Conservation (phyloP, 2,797 vertebrate species). For the Coilia nasus region DNA sequence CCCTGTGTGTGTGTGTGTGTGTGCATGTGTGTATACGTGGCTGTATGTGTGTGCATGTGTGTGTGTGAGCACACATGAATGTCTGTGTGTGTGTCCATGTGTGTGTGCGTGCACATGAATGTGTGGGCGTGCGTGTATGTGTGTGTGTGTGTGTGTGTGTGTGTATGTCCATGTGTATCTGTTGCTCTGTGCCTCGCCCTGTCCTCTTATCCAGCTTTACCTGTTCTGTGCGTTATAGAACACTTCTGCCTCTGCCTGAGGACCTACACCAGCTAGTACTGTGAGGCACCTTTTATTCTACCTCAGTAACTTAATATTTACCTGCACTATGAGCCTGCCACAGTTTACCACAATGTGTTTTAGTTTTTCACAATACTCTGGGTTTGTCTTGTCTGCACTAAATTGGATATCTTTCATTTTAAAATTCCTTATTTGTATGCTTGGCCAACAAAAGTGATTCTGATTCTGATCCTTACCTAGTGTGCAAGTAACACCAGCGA, state of each 20-base stretch:
- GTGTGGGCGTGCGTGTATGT: background rate
- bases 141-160: background rate
- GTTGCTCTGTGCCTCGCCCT: background rate
- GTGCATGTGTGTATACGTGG: background rate
- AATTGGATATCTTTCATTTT: too few species aligned
- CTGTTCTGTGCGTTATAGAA: background rate
- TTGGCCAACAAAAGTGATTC: too few species aligned
- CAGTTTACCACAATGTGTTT: too few species aligned
- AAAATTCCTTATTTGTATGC: too few species aligned
- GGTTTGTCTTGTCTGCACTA: too few species aligned
- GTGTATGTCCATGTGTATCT: background rate
- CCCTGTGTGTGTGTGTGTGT: background rate
- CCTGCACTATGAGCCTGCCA: too few species aligned
- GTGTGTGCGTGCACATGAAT: background rate
- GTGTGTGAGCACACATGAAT: background rate
- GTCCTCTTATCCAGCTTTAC: background rate
- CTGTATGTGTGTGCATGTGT: background rate
- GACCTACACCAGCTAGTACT: too few species aligned
- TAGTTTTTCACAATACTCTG: too few species aligned
- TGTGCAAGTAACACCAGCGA: too few species aligned
- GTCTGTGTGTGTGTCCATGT: conserved; percentile 1
- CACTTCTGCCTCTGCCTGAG: background rate
- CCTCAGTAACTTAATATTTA: too few species aligned
- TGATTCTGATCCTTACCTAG: too few species aligned
- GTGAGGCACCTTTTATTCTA: too few species aligned